Evolutionary conservation across 53 echinoderm and acorn worm genomes (phyloP).

Genomic region (Paelopatides confundens): DNA sequence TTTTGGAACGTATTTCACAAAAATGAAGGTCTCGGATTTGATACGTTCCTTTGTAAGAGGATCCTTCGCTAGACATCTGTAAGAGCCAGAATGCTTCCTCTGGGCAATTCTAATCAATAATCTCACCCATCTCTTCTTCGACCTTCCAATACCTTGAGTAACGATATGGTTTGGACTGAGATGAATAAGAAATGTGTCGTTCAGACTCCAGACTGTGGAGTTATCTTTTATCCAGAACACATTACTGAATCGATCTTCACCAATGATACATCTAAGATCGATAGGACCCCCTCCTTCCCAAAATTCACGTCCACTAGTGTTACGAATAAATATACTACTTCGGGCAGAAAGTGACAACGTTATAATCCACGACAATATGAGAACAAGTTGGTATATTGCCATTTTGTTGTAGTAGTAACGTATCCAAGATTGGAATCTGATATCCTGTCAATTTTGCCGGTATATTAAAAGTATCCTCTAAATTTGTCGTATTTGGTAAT

Average conservation of each 20-base stretch:
- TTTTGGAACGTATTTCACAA: constrained; percentile 24
- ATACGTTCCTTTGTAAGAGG: not conserved
- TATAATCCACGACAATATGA: not conserved
- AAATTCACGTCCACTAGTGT: not conserved
- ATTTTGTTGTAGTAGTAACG: not conserved
- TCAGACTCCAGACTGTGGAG: constrained; percentile 18
- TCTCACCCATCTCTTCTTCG: not conserved
- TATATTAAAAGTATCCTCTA: no score
- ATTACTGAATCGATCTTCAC: constrained; percentile 11
- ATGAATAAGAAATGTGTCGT: not conserved
- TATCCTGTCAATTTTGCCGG: no score
- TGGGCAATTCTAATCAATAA: constrained; percentile 2
- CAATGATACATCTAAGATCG: constrained; percentile 24
- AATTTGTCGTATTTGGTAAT: no score
- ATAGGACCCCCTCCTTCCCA: constrained; percentile 53
- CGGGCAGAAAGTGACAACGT: not conserved
- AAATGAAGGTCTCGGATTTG: not conserved
- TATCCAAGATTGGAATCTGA: no score
- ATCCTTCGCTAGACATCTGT: constrained; percentile 28
- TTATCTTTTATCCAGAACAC: constrained; percentile 45
- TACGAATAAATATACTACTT: not conserved
- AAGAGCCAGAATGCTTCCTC: constrained; percentile 23
- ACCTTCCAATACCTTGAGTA: not conserved
- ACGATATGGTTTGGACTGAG: constrained; percentile 26
- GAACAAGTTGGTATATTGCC: not conserved